Evolutionary conservation across 1,140 invertebrate genomes (phyloP).

Genomic region (Drosophila tropicalis): DNA sequence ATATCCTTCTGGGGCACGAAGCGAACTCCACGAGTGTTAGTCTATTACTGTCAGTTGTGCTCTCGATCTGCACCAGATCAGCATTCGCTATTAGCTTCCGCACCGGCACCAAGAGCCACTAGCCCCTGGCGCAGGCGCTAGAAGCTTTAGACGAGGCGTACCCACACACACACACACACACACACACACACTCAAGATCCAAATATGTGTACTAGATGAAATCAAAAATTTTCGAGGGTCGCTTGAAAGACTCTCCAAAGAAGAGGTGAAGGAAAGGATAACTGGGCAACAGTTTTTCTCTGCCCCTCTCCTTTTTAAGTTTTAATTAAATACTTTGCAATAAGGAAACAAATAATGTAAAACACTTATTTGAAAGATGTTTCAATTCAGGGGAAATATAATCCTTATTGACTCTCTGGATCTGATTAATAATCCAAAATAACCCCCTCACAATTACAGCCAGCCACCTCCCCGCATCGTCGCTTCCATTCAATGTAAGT

Average conservation of each 20-base stretch:
- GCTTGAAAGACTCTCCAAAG: background rate
- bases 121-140: constrained; percentile 20
- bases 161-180: background rate
- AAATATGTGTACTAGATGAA: constrained; percentile 8
- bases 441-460: background rate
- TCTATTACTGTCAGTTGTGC: constrained; percentile 66
- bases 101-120: background rate
- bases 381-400: constrained; percentile 2
- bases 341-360: background rate
- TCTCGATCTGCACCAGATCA: constrained; percentile 24
- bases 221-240: background rate
- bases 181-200: background rate
- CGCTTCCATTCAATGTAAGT: background rate
- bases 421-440: constrained; percentile 5
- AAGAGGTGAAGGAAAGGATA: background rate
- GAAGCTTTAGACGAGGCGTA: background rate
- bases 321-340: background rate
- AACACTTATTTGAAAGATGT: background rate
- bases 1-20: constrained; percentile 65
- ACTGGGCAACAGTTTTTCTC: no score
- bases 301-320: background rate
- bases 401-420: constrained; percentile 7
- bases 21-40: constrained; percentile 72
- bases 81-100: constrained; percentile 13
- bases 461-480: background rate